These are phyloP conservation scores for Penaeus monodon DNA, from an alignment of 2,888 invertebrate genomes.

Conservation along the genomic window DNA sequence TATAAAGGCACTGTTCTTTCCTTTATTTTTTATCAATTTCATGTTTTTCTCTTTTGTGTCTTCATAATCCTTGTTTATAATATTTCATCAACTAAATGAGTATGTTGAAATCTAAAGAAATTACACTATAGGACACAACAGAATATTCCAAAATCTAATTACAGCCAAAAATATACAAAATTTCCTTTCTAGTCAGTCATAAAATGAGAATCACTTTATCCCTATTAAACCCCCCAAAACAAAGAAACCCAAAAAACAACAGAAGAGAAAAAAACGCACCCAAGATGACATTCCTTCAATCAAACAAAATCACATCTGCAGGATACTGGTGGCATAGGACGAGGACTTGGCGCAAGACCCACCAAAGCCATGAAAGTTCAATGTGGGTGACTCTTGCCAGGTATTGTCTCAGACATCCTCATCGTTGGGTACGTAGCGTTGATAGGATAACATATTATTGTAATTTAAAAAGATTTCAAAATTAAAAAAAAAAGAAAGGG, in stretches of 20 bases:
- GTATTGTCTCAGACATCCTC: conserved; percentile 95
- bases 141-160: too few relatives aligned
- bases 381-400: conserved; percentile 86
- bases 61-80: not conserved
- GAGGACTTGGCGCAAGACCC: conserved; percentile 95
- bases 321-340: conserved; percentile 88
- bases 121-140: too few relatives aligned
- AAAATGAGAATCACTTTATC: too few relatives aligned
- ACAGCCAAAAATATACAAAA: too few relatives aligned
- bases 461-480: too few relatives aligned
- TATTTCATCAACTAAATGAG: not conserved
- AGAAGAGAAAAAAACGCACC: not conserved
- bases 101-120: not conserved
- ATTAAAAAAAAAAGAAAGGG: too few relatives aligned
- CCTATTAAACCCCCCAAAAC: rapidly evolving
- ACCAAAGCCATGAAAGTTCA: conserved; percentile 96
- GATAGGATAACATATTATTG: conserved; percentile 67
- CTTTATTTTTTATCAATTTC: too few relatives aligned
- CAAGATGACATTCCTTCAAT: not conserved
- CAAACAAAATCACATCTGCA: conserved; percentile 76
- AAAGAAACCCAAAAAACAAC: not conserved
- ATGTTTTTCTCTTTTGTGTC: too few relatives aligned
- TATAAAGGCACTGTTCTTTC: too few relatives aligned
- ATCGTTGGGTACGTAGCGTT: conserved; percentile 91
- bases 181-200: too few relatives aligned